Conservation (phyloP, 1,140 invertebrate genomes). For the Zaprionus tsacasi region DNA sequence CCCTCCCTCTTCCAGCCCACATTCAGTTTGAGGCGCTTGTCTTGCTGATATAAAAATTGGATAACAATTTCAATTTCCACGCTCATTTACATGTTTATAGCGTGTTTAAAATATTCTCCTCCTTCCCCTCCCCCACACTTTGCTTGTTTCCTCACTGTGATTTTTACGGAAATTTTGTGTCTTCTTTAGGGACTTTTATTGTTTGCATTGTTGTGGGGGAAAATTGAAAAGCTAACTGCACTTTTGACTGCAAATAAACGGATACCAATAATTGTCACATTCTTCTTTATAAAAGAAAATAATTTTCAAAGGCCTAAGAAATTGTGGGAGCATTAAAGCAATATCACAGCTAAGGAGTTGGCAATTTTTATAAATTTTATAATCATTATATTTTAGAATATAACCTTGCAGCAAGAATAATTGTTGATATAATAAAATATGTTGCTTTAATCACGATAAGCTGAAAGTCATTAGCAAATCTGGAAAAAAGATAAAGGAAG, state of each 20-base stretch:
- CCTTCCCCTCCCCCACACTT: constrained; percentile 7
- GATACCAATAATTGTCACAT: constrained; percentile 76
- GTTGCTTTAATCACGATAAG: constrained; percentile 16
- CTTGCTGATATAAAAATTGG: constrained; percentile 80
- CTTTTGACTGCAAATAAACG: constrained; percentile 56
- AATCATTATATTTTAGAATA: too few species aligned
- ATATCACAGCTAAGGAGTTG: too few species aligned
- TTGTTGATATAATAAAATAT: background rate
- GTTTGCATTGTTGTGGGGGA: constrained; percentile 57
- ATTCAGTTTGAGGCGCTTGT: constrained; percentile 59
- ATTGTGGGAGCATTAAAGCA: constrained; percentile 33
- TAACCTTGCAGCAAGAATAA: background rate
- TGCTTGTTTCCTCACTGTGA: constrained; percentile 56
- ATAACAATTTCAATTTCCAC: constrained; percentile 84
- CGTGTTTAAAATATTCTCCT: constrained; percentile 78
- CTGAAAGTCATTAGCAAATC: background rate
- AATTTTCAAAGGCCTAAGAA: constrained; percentile 52
- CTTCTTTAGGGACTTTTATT: constrained; percentile 68
- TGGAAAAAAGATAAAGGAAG: background rate
- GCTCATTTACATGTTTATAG: constrained; percentile 84
- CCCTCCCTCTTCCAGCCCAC: constrained; percentile 14
- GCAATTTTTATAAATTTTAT: too few species aligned
- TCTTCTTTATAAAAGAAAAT: constrained; percentile 64
- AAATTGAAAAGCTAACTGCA: constrained; percentile 77
- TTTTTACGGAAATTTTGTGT: constrained; percentile 69